A percentile compares a stretch with the other conserved stretches of the same genome.
Evolutionary conservation across 2,797 vertebrate genomes (phyloP).

Genomic region (Corythornis leucogaster): DNA sequence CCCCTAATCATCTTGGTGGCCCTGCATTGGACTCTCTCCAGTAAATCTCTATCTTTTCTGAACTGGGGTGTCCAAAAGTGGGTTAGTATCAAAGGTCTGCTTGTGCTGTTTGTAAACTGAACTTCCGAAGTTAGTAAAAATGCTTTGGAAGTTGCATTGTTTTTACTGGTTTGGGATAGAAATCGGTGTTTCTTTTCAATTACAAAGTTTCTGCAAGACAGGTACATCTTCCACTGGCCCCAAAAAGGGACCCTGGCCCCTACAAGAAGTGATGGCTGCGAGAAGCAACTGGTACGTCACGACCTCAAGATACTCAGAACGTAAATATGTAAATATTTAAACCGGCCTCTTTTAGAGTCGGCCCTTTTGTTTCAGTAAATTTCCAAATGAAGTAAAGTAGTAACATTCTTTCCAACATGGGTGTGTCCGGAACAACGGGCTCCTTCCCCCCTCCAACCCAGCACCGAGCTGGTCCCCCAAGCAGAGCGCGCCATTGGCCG

Average conservation of each 20-base stretch:
- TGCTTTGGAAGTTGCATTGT: background rate
- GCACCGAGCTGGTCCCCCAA: too few species aligned
- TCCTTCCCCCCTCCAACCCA: background rate
- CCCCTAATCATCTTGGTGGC: too few species aligned
- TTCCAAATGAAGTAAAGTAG: fast-evolving
- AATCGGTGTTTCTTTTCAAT: background rate
- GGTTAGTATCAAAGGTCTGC: background rate
- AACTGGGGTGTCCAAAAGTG: too few species aligned
- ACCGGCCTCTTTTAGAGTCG: fast-evolving
- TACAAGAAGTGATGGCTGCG: fast-evolving
- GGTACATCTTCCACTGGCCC: too few species aligned
- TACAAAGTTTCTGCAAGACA: background rate
- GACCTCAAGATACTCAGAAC: background rate
- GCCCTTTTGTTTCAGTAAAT: background rate
- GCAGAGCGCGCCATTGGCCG: fast-evolving
- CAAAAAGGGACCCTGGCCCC: background rate
- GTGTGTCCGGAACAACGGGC: fast-evolving
- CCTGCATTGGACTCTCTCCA: too few species aligned
- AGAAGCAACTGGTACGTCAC: background rate
- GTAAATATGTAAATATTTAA: fast-evolving
- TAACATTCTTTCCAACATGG: background rate
- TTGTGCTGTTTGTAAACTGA: background rate
- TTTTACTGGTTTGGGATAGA: background rate
- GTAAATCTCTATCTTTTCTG: too few species aligned
- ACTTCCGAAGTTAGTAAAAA: background rate